A percentile compares a stretch with the other conserved stretches of the same genome.
phyloP scores from a whole-genome alignment of 2,113 vertebrate species.

The Epinephelus fuscoguttatus region DNA sequence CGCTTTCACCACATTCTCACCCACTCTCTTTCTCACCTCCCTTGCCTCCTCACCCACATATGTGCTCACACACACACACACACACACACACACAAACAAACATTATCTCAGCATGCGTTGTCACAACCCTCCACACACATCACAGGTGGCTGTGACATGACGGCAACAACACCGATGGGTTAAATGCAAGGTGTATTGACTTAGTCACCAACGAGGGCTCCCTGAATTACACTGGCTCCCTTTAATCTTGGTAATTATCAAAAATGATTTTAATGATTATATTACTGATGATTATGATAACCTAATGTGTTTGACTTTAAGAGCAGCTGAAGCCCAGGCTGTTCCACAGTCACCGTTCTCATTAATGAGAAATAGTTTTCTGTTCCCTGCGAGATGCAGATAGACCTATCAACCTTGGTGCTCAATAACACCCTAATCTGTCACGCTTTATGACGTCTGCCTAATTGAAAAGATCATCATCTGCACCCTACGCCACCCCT shows the following conservation, averaged over 20 bases:
- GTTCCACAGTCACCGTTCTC: neutral
- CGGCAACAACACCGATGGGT: neutral
- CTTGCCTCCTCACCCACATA: neutral
- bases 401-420: constrained; percentile 35
- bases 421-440: constrained; percentile 37
- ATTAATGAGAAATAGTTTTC: neutral
- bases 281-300: constrained; percentile 7
- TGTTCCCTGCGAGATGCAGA: constrained; percentile 17
- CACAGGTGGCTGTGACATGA: constrained; percentile 1
- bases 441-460: constrained; percentile 46
- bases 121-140: neutral
- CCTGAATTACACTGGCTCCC: neutral
- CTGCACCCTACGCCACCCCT: constrained; percentile 10
- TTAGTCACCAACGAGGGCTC: constrained; percentile 9
- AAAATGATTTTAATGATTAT: constrained; percentile 8
- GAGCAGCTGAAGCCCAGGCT: neutral
- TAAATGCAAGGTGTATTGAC: constrained; percentile 2
- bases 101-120: neutral
- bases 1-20: constrained; percentile 25
- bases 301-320: constrained; percentile 3
- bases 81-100: neutral
- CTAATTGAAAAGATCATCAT: constrained; percentile 70
- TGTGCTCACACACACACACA: constrained; percentile 13
- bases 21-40: constrained; percentile 8
- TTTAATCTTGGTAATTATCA: constrained; percentile 26